A percentile compares a stretch with the other conserved stretches of the same genome.
These are phyloP conservation scores for Drosophila gunungcola DNA, from an alignment of 1,140 invertebrate species.

Conservation along the genomic window DNA sequence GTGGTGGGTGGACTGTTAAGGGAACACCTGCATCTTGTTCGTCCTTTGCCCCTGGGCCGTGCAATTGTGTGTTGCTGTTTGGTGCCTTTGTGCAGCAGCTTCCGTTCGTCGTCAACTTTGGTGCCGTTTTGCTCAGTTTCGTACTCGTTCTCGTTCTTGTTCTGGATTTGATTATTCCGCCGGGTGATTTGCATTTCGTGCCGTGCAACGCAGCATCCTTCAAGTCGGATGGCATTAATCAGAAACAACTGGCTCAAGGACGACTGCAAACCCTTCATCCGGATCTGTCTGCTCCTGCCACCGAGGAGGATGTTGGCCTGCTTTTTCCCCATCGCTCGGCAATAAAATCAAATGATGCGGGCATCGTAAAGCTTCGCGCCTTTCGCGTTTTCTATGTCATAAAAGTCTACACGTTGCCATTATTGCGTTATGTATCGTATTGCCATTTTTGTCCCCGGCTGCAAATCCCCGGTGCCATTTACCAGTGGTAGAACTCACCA, in stretches of 20 bases:
- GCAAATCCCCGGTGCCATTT: slow-evolving; percentile 53
- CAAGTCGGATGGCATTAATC: slow-evolving; percentile 75
- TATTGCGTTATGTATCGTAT: slow-evolving; percentile 59
- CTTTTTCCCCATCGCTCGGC: slow-evolving; percentile 57
- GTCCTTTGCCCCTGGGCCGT: slow-evolving; percentile 38
- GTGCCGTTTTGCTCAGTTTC: slow-evolving; percentile 60
- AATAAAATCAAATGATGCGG: slow-evolving; percentile 83
- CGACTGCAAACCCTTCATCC: slow-evolving; percentile 11
- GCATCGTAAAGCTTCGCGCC: slow-evolving; percentile 73
- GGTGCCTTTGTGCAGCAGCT: slow-evolving; percentile 57
- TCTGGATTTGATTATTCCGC: slow-evolving; percentile 72
- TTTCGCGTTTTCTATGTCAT: slow-evolving; percentile 73
- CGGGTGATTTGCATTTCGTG: slow-evolving; percentile 78
- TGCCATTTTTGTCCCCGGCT: slow-evolving; percentile 59
- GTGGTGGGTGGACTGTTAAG: neutral
- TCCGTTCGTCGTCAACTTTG: slow-evolving; percentile 72
- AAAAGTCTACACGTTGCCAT: slow-evolving; percentile 72
- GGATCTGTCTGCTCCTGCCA: slow-evolving; percentile 22
- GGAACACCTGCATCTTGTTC: slow-evolving; percentile 9
- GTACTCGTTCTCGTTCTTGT: slow-evolving; percentile 26
- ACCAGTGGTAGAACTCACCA: neutral
- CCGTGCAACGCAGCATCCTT: slow-evolving; percentile 63
- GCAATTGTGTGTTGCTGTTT: slow-evolving; percentile 39
- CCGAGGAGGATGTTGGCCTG: neutral
- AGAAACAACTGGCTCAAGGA: slow-evolving; percentile 78